phyloP scores from a whole-genome alignment of 2,888 invertebrate species.

The Eupithecia tripunctaria region DNA sequence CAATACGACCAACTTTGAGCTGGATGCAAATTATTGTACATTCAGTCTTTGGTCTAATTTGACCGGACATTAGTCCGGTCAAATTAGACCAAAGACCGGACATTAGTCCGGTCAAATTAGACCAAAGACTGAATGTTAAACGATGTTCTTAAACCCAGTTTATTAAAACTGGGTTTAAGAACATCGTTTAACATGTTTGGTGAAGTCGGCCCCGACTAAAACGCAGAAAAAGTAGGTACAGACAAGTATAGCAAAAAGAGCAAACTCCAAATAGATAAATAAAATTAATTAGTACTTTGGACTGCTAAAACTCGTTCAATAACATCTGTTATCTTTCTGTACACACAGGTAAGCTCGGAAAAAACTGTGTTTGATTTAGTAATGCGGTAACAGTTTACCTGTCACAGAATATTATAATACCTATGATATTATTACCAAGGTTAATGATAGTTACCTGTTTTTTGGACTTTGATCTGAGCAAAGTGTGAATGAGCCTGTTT shows the following conservation, averaged over 20 bases:
- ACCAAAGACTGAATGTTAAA: too few species aligned
- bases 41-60: too few species aligned
- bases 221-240: too few species aligned
- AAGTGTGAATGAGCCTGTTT: background rate
- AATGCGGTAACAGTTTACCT: background rate
- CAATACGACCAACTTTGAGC: too few species aligned
- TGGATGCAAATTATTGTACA: too few species aligned
- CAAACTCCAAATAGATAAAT: constrained; percentile 1
- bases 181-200: too few species aligned
- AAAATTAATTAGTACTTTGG: background rate
- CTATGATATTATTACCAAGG: background rate
- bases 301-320: background rate
- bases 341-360: background rate
- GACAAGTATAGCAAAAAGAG: background rate
- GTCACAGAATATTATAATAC: background rate
- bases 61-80: too few species aligned
- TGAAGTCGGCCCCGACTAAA: too few species aligned
- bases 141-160: too few species aligned
- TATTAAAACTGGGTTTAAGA: too few species aligned
- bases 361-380: background rate
- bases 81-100: too few species aligned
- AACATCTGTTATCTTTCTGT: background rate
- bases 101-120: too few species aligned
- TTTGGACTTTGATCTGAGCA: background rate
- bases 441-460: background rate